These are phyloP conservation scores for Callocephalon fimbriatum DNA, from an alignment of 2,113 vertebrate species.

Conservation along the genomic window DNA sequence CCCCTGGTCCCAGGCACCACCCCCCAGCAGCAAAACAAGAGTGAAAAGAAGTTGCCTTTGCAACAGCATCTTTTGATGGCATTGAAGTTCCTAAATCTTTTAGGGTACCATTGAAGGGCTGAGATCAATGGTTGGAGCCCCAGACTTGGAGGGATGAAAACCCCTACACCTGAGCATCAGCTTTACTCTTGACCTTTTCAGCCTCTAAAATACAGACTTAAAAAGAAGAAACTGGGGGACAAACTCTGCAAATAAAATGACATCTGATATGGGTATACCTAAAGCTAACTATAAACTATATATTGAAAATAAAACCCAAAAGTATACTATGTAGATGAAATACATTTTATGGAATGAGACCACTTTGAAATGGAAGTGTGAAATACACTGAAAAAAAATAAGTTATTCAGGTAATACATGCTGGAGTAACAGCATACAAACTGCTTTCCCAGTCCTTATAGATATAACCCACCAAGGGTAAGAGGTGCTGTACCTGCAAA, in stretches of 20 bases:
- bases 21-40: neutral
- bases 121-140: neutral
- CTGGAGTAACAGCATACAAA: neutral
- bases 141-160: accelerated
- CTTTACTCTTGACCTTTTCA: neutral
- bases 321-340: neutral
- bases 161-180: neutral
- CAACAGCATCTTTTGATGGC: neutral
- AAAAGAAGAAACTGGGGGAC: neutral
- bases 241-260: neutral
- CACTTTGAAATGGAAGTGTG: neutral
- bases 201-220: neutral
- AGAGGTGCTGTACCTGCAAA: neutral
- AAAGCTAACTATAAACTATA: neutral
- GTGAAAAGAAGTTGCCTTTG: neutral
- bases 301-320: neutral
- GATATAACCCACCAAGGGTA: neutral
- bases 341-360: neutral
- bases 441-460: neutral
- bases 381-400: neutral
- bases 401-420: neutral
- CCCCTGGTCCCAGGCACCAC: neutral
- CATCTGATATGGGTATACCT: neutral
- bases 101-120: neutral
- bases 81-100: neutral